Evolutionary conservation across 2,113 vertebrate species (phyloP).

Genomic region (Sebastes schlegelii): DNA sequence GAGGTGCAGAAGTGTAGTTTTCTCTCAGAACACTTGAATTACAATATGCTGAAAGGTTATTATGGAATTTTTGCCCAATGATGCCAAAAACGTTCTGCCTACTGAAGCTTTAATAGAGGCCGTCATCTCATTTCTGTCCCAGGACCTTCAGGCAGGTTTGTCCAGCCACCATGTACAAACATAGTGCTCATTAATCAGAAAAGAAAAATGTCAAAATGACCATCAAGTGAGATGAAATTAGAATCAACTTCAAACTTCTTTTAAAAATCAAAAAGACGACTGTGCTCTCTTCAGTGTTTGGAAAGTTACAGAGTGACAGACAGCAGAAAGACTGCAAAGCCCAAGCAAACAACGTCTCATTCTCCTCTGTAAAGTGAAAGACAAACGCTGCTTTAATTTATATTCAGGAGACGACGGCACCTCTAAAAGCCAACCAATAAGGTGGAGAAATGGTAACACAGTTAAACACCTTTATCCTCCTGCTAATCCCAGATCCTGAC

Average conservation of each 20-base stretch:
- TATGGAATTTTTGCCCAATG: too few species aligned
- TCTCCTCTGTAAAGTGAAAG: slow-evolving; percentile 4
- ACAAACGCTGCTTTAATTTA: slow-evolving; percentile 25
- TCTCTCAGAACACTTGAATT: too few species aligned
- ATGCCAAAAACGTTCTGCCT: too few species aligned
- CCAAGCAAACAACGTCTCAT: slow-evolving; percentile 23
- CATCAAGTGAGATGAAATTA: not conserved
- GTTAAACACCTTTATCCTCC: slow-evolving; percentile 21
- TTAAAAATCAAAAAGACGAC: slow-evolving; percentile 1
- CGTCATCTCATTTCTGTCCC: not conserved
- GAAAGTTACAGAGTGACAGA: slow-evolving; percentile 16
- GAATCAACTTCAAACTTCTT: not conserved
- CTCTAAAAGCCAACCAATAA: slow-evolving; percentile 8
- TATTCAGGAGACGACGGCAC: not conserved
- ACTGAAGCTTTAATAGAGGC: not conserved
- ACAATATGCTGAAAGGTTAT: too few species aligned
- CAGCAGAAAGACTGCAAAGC: not conserved
- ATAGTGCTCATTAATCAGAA: not conserved
- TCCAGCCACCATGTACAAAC: not conserved
- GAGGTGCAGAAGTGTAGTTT: too few species aligned
- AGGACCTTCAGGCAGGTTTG: not conserved
- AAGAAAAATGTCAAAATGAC: not conserved
- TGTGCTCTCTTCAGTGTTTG: not conserved
- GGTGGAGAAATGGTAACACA: not conserved
- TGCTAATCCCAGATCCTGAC: slow-evolving; percentile 9